Evolutionary conservation across 2,797 vertebrate species (phyloP), one percentile per base, ranked within the genome.

Genomic region (Clamator glandarius): DNA sequence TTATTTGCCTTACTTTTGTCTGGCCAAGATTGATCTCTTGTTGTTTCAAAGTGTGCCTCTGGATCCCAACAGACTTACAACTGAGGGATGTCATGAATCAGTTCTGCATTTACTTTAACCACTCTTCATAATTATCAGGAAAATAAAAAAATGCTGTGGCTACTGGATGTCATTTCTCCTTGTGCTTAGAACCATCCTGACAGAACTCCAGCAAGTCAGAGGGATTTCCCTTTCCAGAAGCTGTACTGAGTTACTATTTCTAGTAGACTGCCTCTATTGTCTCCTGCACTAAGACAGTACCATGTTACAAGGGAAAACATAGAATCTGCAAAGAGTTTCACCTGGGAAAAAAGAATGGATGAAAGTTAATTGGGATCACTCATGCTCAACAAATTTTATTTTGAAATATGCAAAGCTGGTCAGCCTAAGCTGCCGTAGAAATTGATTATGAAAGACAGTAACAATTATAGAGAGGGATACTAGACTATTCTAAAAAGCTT

Each of bases 281-380:
- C 18, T 84, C 70, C 66, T 66, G 41, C 33, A n/a, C 10, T 75
- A 7, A 19, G 35, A 62, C 82, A 24, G 15, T 69, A 42, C 14
- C 12, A 15, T 51, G 16, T 39, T 81, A 68, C 20, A 19, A 33
- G 17, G 35, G 44, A 86, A 91, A 29, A 33, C 83, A 88, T 72
- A 54, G 64, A 86, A 83, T 75, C 74, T 88, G 20, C 50, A 75
- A n/a, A n/a, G 67, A 75, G 12, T 61, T 92, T 80, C 52, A 74
- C 48, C 44, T 64, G 73, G 69, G 59, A 12, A 48, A 76, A 79
- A 50, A 58, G 12, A 73, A 83, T 1, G 7, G 10, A 78, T 62
- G 85, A 67, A 77, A 92, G 44, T 84, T 91, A 95, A 94, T 88
- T 91, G 66, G 46, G 85, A 88, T 81, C 69, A 78, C 33, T 75